A percentile compares a stretch with the other conserved stretches of the same genome.
These are phyloP conservation scores for Notarius lentiginosus DNA, from an alignment of 2,113 vertebrate species.

Conservation along the genomic window DNA sequence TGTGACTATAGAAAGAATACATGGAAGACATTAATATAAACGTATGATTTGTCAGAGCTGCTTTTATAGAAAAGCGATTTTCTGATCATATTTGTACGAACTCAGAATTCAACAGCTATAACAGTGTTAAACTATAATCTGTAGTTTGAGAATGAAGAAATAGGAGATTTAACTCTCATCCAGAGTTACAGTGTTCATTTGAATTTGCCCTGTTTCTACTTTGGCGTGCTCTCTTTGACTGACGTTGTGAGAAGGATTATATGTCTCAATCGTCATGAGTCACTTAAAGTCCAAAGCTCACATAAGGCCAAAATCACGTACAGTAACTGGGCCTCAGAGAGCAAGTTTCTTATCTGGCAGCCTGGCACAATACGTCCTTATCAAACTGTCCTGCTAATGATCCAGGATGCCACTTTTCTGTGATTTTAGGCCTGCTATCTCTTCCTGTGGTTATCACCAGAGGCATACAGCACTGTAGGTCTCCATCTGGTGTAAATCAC, in stretches of 20 bases:
- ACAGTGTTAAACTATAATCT: not conserved
- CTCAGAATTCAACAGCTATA: not conserved
- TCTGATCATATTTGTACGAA: not conserved
- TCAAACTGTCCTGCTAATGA: conserved; percentile 1
- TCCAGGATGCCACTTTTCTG: not conserved
- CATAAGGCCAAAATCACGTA: not conserved
- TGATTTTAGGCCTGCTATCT: not conserved
- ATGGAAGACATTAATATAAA: not conserved
- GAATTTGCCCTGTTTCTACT: not conserved
- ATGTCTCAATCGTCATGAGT: conserved; percentile 2
- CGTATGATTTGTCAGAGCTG: not conserved
- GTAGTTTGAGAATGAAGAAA: not conserved
- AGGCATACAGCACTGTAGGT: conserved; percentile 17
- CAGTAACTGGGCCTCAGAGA: conserved; percentile 35
- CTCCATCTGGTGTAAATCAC: conserved; percentile 58
- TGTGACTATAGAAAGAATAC: too few relatives aligned
- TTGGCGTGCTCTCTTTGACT: not conserved
- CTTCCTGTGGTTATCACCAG: conserved; percentile 7
- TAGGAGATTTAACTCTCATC: not conserved
- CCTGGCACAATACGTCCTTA: not conserved
- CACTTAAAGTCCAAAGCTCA: conserved; percentile 5
- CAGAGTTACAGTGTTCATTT: not conserved
- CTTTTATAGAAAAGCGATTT: not conserved
- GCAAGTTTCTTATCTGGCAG: not conserved
- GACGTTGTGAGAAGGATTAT: not conserved